Conservation (phyloP, 2,113 vertebrate species). For the Elaphurus davidianus region DNA sequence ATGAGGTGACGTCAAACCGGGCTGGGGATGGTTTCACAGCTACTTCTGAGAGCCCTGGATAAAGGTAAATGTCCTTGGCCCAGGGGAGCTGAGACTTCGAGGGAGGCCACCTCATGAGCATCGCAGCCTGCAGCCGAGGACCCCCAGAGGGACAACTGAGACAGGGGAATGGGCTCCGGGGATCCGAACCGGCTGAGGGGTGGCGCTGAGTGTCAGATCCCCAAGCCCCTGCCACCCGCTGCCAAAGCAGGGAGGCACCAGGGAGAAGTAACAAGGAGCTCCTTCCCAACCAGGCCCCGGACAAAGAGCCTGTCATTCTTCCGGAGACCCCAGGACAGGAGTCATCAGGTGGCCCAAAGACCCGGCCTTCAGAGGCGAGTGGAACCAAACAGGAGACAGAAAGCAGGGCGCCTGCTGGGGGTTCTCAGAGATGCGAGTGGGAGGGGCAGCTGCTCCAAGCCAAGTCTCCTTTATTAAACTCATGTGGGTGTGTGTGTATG, state of each 20-base stretch:
- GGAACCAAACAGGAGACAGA: not conserved
- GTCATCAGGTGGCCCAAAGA: not conserved
- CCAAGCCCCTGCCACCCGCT: not conserved
- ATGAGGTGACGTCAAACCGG: not conserved
- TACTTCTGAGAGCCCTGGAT: not conserved
- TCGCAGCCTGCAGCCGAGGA: not conserved
- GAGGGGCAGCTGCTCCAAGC: not conserved
- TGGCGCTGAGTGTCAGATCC: not conserved
- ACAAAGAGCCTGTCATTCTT: not conserved
- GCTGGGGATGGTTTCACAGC: not conserved
- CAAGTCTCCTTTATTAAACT: constrained; percentile 60
- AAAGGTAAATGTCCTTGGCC: not conserved
- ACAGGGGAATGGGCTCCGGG: not conserved
- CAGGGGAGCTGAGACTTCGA: not conserved
- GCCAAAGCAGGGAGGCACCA: not conserved
- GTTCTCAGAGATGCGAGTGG: not conserved
- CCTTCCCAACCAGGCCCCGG: not conserved
- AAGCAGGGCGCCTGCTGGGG: not conserved
- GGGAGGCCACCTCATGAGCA: not conserved
- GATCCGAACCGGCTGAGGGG: not conserved
- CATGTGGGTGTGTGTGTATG: fast-evolving
- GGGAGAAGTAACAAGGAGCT: not conserved
- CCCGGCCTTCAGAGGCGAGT: not conserved
- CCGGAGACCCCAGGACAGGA: not conserved
- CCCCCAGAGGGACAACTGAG: not conserved